Evolutionary conservation across 2,888 invertebrate species (phyloP), one percentile per base, ranked within the genome.

Genomic region (Hydropsyche betteni): DNA sequence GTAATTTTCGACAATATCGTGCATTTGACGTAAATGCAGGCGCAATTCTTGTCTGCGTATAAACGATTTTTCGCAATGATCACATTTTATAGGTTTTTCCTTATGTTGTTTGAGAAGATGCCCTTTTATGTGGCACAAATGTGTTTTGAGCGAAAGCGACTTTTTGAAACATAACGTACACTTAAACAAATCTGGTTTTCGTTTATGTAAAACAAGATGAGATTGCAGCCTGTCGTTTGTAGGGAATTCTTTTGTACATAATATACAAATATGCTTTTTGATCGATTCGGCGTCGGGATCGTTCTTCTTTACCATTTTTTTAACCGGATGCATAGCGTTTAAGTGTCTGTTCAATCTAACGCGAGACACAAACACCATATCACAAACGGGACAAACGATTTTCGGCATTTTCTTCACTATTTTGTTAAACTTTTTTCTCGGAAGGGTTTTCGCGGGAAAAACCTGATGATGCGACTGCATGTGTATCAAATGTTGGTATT

Each of bases 161-260:
- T 86, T 87, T 81, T 85, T 85, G 1, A 86, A 86, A 80, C 88
- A 88, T 80, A 88, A 86, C 79, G 86, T 87, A 81, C 88, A 88
- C 76, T 86, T 86, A 80, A 85, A 84, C 81, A 86, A 85, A 79
- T 84, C 83, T 0, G 85, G 87, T 75, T 87, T 87, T 51, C 87
- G 82, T 24, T 85, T 79, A 79, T 88, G 88, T 3, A 84, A 82
- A 74, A 85, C 85, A 79, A 86, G 84, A 80, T 88, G 88, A 12
- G 80, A 81, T 61, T 84, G 84, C 72, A 87, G 80, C 5, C 86
- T 80, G 1, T 83, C 81, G 76, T 85, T 85, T 76, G 86, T 85
- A 8, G 84, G 79, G 81, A 87, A 88, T 12, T 84, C 84, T 80
- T 86, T 86, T 8, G 87, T 86, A 81, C 88, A 88, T 36, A 87